Percentiles rank a stretch among this genome's conserved stretches.
These are phyloP conservation scores for Lasius platythorax DNA, from an alignment of 2,888 invertebrate species.

Conservation along the genomic window DNA sequence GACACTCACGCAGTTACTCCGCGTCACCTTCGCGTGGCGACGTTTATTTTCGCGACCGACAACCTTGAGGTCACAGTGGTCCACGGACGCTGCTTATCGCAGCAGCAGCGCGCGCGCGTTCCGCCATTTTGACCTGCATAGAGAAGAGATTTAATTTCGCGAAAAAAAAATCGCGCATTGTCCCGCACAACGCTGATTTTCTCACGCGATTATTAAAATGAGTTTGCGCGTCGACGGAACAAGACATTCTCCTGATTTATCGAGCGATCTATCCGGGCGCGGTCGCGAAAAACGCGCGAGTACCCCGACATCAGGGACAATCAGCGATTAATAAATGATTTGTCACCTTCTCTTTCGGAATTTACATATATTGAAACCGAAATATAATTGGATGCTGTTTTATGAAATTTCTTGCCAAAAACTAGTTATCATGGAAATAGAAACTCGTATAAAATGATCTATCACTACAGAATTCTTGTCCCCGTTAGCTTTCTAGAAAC, in stretches of 20 bases:
- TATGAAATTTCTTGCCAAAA: background rate
- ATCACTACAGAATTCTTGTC: background rate
- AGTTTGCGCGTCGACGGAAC: background rate
- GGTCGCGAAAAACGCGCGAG: background rate
- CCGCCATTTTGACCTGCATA: conserved; percentile 67
- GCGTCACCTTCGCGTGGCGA: conserved; percentile 3
- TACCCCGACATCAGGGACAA: background rate
- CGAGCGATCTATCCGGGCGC: background rate
- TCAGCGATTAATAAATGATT: background rate
- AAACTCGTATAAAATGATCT: background rate
- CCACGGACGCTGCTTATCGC: conserved; percentile 27
- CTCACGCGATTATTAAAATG: conserved; percentile 39
- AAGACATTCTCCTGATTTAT: background rate
- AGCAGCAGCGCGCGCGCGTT: conserved; percentile 36
- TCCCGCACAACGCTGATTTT: conserved; percentile 11
- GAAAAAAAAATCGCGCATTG: conserved; percentile 37
- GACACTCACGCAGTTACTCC: background rate
- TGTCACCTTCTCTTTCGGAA: background rate
- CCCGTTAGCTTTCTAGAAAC: conserved; percentile 1
- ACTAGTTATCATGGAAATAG: background rate
- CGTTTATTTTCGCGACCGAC: conserved; percentile 20
- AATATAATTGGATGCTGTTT: background rate
- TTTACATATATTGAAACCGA: background rate
- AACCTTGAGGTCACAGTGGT: conserved; percentile 13
- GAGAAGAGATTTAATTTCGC: conserved; percentile 10